These are phyloP conservation scores for Eira barbara DNA, from an alignment of 2,113 vertebrate species.

Conservation along the genomic window DNA sequence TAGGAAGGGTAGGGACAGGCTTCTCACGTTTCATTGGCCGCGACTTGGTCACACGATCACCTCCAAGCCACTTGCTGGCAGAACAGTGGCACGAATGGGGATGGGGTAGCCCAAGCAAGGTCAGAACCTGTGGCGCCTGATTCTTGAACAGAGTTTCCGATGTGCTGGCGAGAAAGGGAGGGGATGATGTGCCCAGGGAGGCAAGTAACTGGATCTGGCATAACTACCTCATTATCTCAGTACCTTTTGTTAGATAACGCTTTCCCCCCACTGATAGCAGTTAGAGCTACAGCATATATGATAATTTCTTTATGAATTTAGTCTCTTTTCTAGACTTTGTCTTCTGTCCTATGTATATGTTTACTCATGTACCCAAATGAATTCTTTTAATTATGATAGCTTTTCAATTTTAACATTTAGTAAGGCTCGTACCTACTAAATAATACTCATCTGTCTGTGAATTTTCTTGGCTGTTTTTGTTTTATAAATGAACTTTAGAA, in stretches of 20 bases:
- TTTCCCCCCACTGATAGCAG: neutral
- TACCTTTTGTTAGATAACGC: neutral
- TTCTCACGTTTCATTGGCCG: neutral
- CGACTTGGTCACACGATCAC: neutral
- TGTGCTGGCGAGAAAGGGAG: neutral
- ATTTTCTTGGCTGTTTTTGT: neutral
- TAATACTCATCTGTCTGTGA: neutral
- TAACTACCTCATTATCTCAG: accelerated
- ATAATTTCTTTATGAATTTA: neutral
- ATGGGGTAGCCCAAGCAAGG: accelerated
- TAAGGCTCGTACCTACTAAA: neutral
- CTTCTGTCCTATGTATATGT: neutral
- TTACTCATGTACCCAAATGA: neutral
- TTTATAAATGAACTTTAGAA: neutral
- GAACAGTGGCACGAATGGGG: accelerated
- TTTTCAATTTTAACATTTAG: neutral
- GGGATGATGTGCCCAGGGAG: neutral
- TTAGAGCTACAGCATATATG: accelerated
- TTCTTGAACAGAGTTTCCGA: neutral
- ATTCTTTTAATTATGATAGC: neutral
- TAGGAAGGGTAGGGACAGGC: neutral
- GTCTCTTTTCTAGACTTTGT: neutral
- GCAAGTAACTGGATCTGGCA: accelerated
- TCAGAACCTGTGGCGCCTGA: accelerated
- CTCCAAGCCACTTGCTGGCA: neutral